A percentile compares a stretch with the other conserved stretches of the same genome.
Evolutionary conservation across 2,113 vertebrate genomes (phyloP).

Genomic region (Calonectris borealis): DNA sequence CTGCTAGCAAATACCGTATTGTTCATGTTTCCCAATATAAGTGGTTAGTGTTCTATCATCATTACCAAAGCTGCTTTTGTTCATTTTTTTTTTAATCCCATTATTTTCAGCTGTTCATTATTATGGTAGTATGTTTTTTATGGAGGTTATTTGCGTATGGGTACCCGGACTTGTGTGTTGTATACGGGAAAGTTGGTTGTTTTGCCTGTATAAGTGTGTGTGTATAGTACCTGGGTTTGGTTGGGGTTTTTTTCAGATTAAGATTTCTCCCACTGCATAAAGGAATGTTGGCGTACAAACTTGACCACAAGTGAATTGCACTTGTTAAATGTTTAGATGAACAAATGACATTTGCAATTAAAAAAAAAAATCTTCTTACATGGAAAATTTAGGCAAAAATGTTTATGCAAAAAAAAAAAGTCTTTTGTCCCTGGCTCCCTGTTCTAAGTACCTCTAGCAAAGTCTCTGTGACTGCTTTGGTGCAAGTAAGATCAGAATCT

Average conservation of each 20-base stretch:
- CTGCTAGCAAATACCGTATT: not conserved
- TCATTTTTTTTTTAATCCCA: not conserved
- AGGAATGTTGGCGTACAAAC: not conserved
- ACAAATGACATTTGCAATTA: not conserved
- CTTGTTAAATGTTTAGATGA: constrained; percentile 15
- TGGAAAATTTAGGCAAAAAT: not conserved
- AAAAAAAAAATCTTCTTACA: not conserved
- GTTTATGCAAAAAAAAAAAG: not conserved
- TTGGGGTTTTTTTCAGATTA: not conserved
- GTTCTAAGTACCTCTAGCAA: not conserved
- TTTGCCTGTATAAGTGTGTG: not conserved
- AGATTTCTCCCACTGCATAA: not conserved
- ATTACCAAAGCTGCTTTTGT: not conserved
- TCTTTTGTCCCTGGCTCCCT: not conserved
- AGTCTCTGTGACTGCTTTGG: not conserved
- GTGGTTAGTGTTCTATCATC: not conserved
- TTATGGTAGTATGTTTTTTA: not conserved
- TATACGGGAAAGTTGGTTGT: not conserved
- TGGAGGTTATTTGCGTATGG: not conserved
- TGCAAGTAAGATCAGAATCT: not conserved
- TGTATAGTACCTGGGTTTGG: not conserved
- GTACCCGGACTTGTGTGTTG: not conserved
- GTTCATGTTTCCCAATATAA: not conserved
- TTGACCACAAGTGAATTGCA: not conserved
- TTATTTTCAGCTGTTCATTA: constrained; percentile 12